Percentiles rank a stretch among this genome's conserved stretches.
Evolutionary conservation across 2,888 invertebrate species (phyloP).

Genomic region (Drosophila ezoana): DNA sequence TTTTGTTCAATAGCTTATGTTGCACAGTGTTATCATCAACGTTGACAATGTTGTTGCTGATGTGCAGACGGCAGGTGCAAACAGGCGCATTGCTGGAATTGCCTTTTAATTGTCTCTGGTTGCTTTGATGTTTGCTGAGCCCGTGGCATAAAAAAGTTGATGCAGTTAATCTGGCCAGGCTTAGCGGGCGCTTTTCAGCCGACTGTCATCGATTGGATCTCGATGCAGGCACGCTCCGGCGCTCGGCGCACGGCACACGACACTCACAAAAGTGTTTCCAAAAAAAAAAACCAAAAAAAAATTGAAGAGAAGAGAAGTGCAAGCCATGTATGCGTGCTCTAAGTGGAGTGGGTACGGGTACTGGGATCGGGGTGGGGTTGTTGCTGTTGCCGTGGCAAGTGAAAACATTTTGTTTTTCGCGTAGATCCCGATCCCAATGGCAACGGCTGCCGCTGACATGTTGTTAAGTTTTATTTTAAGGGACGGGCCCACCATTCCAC

Average conservation of each 20-base stretch:
- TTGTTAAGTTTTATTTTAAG: conserved; percentile 44
- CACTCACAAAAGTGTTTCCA: conserved; percentile 1
- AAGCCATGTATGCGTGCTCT: conserved; percentile 3
- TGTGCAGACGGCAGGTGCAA: conserved; percentile 71
- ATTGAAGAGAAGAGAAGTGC: conserved; percentile 1
- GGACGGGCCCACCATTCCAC: conserved; percentile 41
- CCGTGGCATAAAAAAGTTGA: conserved; percentile 35
- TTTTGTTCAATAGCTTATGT: not conserved
- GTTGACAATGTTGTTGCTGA: conserved; percentile 60
- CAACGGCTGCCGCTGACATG: conserved; percentile 36
- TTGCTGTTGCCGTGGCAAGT: conserved; percentile 30
- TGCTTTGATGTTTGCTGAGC: conserved; percentile 50
- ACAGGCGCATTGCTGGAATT: conserved; percentile 66
- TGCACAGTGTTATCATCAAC: conserved; percentile 30
- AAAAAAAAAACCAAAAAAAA: conserved; percentile 20
- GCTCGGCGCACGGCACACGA: conserved; percentile 20
- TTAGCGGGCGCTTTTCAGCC: conserved; percentile 38
- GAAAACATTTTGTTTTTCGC: conserved; percentile 52
- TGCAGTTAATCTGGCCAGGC: conserved; percentile 53
- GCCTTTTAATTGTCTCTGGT: conserved; percentile 63
- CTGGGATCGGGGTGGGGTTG: not conserved
- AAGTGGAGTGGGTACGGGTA: conserved; percentile 1
- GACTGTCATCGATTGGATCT: conserved; percentile 41
- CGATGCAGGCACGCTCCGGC: conserved; percentile 16
- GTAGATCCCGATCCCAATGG: conserved; percentile 24